Evolutionary conservation across 2,888 invertebrate species (phyloP).

Genomic region (Pharmacophagus antenor): DNA sequence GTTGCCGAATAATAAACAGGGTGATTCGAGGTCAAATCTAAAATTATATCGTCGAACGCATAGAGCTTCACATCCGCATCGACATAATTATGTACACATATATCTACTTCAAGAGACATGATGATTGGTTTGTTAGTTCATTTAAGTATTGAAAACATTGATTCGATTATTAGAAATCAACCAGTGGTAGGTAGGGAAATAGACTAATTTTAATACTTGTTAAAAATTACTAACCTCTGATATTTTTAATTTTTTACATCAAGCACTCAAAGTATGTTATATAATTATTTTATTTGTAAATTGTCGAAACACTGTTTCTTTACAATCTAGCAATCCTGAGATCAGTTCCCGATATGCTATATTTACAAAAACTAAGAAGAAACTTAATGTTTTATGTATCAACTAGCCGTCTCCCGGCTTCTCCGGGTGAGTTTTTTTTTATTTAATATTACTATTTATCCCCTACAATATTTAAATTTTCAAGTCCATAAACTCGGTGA

Average conservation of each 20-base stretch:
- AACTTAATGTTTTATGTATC: too few species aligned
- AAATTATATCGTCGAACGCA: slow-evolving; percentile 37
- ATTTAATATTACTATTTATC: not conserved
- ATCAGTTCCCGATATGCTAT: too few species aligned
- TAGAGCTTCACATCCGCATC: slow-evolving; percentile 5
- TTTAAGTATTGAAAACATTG: not conserved
- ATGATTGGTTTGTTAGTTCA: not conserved
- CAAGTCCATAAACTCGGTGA: too few species aligned
- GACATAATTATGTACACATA: not conserved
- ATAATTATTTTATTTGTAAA: too few species aligned
- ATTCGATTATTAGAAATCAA: not conserved
- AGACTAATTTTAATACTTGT: not conserved
- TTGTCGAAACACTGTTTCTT: too few species aligned
- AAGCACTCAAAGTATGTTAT: too few species aligned
- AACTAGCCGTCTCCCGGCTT: too few species aligned
- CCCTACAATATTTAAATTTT: not conserved
- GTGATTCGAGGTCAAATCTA: slow-evolving; percentile 41
- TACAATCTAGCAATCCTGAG: too few species aligned
- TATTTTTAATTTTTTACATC: too few species aligned
- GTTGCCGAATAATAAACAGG: slow-evolving; percentile 43
- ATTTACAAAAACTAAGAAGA: too few species aligned
- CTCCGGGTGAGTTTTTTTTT: not conserved
- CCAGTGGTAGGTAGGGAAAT: not conserved
- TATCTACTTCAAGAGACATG: not conserved
- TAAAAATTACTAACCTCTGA: not conserved